Conservation (phyloP, 2,797 vertebrate genomes). For the Serranus cabrilla region DNA sequence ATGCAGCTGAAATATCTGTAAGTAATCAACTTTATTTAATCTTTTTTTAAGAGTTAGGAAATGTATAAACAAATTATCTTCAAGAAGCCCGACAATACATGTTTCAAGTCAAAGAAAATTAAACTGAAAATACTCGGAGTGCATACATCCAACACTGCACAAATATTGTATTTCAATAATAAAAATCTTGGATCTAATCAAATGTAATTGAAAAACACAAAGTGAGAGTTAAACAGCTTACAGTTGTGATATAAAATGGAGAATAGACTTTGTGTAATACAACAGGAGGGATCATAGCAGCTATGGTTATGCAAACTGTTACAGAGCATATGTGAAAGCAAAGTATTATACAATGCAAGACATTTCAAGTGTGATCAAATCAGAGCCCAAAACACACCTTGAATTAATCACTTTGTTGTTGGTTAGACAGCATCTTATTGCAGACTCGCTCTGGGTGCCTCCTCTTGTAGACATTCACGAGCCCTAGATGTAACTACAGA, state of each 20-base stretch:
- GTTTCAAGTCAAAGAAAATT: not conserved
- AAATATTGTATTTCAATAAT: not conserved
- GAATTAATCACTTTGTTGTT: slow-evolving; percentile 1
- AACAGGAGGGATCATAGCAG: not conserved
- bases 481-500: not conserved
- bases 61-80: not conserved
- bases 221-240: not conserved
- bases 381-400: slow-evolving; percentile 8
- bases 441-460: not conserved
- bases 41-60: not conserved
- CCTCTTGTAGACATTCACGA: not conserved
- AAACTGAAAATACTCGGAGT: not conserved
- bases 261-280: not conserved
- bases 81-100: not conserved
- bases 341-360: not conserved
- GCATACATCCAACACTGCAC: not conserved
- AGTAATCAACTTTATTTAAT: slow-evolving; percentile 58
- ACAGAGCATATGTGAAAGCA: not conserved
- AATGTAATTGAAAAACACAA: not conserved
- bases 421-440: not conserved
- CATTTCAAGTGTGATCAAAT: not conserved
- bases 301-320: not conserved
- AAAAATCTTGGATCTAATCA: not conserved
- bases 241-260: not conserved
- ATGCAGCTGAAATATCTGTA: slow-evolving; percentile 97